Percentiles rank a stretch among this genome's conserved stretches.
Conservation (phyloP, 1,140 invertebrate species). For the Bombus confusus region DNA sequence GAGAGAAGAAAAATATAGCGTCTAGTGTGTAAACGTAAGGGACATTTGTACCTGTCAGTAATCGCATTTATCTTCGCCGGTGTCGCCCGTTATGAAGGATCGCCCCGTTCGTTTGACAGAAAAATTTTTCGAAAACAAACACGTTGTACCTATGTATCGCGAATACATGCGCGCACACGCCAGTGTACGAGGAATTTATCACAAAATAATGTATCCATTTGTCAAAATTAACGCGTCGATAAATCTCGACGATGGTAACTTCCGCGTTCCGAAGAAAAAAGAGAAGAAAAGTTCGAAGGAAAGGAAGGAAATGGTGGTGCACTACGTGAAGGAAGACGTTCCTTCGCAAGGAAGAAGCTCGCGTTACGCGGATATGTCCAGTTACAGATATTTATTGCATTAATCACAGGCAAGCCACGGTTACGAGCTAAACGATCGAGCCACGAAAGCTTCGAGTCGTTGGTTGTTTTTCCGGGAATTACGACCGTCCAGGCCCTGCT, state of each 20-base stretch:
- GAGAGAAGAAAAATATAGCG: slow-evolving; percentile 27
- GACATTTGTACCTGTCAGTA: slow-evolving; percentile 66
- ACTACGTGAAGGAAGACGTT: neutral
- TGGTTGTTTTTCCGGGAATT: slow-evolving; percentile 23
- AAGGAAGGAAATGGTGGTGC: too few relatives aligned
- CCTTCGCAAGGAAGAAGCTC: neutral
- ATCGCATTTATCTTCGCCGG: slow-evolving; percentile 64
- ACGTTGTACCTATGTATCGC: slow-evolving; percentile 23
- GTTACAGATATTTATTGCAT: slow-evolving; percentile 20
- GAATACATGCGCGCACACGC: neutral
- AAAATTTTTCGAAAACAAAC: slow-evolving; percentile 66
- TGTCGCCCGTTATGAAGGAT: slow-evolving; percentile 65
- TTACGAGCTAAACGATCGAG: slow-evolving; percentile 20
- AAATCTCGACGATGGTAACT: slow-evolving; percentile 17
- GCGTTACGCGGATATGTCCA: neutral
- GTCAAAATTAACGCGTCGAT: slow-evolving; percentile 44
- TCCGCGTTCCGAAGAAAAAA: too few relatives aligned
- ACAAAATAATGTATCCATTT: slow-evolving; percentile 37
- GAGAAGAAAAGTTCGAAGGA: neutral
- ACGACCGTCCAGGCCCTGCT: neutral
- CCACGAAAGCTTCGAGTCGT: slow-evolving; percentile 15
- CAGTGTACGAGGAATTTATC: slow-evolving; percentile 24
- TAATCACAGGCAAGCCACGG: slow-evolving; percentile 1
- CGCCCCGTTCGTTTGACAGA: slow-evolving; percentile 39
- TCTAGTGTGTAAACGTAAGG: slow-evolving; percentile 53